Conservation (phyloP, 1,140 invertebrate species). For the Zaprionus vittiger region DNA sequence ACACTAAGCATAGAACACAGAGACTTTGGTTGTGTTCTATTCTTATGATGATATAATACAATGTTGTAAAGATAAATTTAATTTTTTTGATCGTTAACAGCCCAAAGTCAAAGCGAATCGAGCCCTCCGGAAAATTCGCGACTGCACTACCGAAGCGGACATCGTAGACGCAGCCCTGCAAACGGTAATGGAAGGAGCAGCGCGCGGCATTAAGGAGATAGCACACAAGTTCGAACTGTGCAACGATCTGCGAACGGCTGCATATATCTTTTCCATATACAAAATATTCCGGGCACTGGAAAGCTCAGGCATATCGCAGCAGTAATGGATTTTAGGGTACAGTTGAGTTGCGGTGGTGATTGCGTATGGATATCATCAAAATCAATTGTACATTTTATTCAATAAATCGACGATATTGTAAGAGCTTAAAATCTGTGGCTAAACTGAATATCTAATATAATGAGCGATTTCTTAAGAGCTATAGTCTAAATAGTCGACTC, state of each 20-base stretch:
- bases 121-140: conserved; percentile 85
- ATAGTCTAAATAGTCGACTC: too few species aligned
- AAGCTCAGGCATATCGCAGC: conserved; percentile 87
- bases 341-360: too few species aligned
- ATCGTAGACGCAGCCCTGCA: conserved; percentile 93
- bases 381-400: too few species aligned
- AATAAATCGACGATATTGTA: too few species aligned
- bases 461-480: too few species aligned
- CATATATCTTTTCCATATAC: conserved; percentile 92
- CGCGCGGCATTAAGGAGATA: conserved; percentile 89
- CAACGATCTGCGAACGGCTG: conserved; percentile 92
- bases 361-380: too few species aligned
- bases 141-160: conserved; percentile 89
- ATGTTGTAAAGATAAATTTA: neutral
- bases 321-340: conserved; percentile 20
- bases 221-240: conserved; percentile 90
- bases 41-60: neutral
- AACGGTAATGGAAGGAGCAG: conserved; percentile 91
- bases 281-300: conserved; percentile 93
- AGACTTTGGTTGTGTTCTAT: too few species aligned
- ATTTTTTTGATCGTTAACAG: conserved; percentile 4
- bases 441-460: too few species aligned
- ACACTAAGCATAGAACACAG: too few species aligned
- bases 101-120: conserved; percentile 87
- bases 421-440: too few species aligned